Conservation (phyloP, 2,113 vertebrate genomes). For the Platysternon megacephalum region DNA sequence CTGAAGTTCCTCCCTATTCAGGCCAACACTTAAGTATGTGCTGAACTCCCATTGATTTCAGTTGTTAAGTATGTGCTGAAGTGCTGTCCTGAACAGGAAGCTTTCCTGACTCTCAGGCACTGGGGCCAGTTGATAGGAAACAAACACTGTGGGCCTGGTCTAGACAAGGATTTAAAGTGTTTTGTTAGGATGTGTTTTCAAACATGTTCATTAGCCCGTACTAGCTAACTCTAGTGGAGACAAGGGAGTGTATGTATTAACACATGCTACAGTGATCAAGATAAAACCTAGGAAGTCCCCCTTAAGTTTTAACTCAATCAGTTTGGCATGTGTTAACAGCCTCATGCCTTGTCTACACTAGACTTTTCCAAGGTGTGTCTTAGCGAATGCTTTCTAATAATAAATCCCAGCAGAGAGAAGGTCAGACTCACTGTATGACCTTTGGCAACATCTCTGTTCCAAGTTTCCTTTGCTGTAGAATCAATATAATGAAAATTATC, state of each 20-base stretch:
- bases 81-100: not conserved
- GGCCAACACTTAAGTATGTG: not conserved
- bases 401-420: not conserved
- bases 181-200: not conserved
- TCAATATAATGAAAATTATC: rapidly evolving
- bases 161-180: not conserved
- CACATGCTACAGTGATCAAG: not conserved
- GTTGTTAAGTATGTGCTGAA: not conserved
- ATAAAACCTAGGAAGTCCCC: not conserved
- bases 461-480: not conserved
- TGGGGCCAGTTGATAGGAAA: not conserved
- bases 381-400: not conserved
- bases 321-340: not conserved
- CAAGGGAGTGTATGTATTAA: not conserved
- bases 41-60: not conserved
- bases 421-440: not conserved
- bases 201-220: not conserved
- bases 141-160: not conserved
- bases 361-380: not conserved
- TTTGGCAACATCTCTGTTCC: not conserved
- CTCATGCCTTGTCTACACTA: not conserved
- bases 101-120: not conserved
- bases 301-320: not conserved
- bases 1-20: not conserved
- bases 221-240: not conserved